Conservation (phyloP, 1,140 invertebrate genomes). For the Drosophila parvula region DNA sequence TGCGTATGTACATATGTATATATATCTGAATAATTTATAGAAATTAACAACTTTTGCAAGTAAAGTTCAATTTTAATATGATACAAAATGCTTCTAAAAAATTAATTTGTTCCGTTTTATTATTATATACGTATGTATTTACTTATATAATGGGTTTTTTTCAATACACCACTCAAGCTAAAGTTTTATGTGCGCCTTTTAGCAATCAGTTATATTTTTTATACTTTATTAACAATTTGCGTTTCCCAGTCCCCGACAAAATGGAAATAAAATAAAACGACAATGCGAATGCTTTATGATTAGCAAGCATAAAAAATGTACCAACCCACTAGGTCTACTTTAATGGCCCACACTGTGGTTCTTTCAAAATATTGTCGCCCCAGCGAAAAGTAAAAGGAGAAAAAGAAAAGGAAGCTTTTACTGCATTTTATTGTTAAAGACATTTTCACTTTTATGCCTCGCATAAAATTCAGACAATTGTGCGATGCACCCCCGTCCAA, state of each 20-base stretch:
- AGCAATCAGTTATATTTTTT: slow-evolving; percentile 69
- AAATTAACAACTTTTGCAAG: neutral
- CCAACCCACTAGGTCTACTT: slow-evolving; percentile 25
- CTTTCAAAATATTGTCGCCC: slow-evolving; percentile 51
- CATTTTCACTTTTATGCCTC: slow-evolving; percentile 51
- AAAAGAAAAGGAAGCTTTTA: slow-evolving; percentile 42
- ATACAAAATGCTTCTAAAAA: neutral
- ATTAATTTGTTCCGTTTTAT: neutral
- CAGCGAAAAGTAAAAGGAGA: slow-evolving; percentile 31
- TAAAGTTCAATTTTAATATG: neutral
- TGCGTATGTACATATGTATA: neutral
- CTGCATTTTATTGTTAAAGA: slow-evolving; percentile 60
- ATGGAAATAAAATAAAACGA: slow-evolving; percentile 33
- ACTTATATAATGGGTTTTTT: neutral
- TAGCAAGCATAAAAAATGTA: neutral
- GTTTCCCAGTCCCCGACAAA: neutral
- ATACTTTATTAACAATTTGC: slow-evolving; percentile 73
- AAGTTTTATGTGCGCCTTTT: slow-evolving; percentile 37
- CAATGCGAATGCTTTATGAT: slow-evolving; percentile 56
- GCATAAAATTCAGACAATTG: slow-evolving; percentile 51
- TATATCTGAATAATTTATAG: neutral
- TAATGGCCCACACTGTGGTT: slow-evolving; percentile 28
- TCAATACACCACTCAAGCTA: slow-evolving; percentile 8
- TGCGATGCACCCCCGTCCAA: neutral
- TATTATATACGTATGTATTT: neutral